These are phyloP conservation scores for Baronia brevicornis DNA, from an alignment of 2,888 invertebrate species.

Conservation along the genomic window DNA sequence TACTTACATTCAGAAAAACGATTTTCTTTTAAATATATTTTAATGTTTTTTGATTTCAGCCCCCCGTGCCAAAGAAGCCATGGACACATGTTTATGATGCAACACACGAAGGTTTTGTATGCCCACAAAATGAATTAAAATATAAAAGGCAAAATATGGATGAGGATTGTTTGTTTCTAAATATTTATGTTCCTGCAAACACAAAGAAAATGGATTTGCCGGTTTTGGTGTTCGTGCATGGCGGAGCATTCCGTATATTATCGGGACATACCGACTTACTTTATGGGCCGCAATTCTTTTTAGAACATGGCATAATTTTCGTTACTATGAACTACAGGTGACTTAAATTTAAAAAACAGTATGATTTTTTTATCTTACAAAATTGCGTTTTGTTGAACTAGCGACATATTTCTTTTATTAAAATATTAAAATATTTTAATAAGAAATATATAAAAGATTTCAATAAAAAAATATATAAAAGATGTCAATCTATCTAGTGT, in stretches of 20 bases:
- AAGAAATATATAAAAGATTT: background rate
- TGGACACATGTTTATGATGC: constrained; percentile 26
- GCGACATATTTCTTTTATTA: too few relatives aligned
- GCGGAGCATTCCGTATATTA: constrained; percentile 30
- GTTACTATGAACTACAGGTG: constrained; percentile 43
- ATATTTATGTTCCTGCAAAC: constrained; percentile 27
- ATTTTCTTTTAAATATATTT: too few relatives aligned
- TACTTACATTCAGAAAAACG: too few relatives aligned
- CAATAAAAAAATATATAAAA: too few relatives aligned
- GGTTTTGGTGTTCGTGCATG: constrained; percentile 36
- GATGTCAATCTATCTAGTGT: too few relatives aligned
- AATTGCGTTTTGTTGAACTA: too few relatives aligned
- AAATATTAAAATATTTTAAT: background rate
- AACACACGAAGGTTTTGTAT: constrained; percentile 23
- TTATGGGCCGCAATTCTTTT: constrained; percentile 34
- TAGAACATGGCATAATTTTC: constrained; percentile 34
- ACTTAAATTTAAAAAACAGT: background rate
- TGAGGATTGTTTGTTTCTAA: constrained; percentile 31
- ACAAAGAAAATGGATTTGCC: constrained; percentile 19
- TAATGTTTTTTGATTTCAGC: constrained; percentile 15
- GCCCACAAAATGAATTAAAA: constrained; percentile 22
- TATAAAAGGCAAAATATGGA: constrained; percentile 22
- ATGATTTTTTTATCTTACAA: too few relatives aligned
- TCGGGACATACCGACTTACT: constrained; percentile 24
- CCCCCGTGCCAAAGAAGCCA: constrained; percentile 27